Evolutionary conservation across 1,140 invertebrate species (phyloP), one percentile per base, ranked within the genome.

Genomic region (Varroa destructor): DNA sequence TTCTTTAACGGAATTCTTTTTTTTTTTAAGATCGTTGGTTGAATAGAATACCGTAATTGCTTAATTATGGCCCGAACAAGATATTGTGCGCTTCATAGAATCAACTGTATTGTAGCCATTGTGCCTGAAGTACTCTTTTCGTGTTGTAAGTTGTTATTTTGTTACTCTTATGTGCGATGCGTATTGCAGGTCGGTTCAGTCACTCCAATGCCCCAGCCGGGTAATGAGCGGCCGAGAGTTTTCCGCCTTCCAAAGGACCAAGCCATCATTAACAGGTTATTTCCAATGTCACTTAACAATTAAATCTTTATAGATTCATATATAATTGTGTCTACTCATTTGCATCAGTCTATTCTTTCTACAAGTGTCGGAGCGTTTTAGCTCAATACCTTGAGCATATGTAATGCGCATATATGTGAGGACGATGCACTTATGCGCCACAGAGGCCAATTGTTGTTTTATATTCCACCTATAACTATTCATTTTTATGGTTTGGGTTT

Each of bases 191-290:
- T 67, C 75, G 95, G 95, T 74, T 94, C 93, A 14, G 87, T 99
- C 0, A 99, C 96, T 4, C 96, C 95, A 1, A 74, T 86, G 75
- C 89, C 94, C 8, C 95, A 99, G 80, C 78, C 84, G 10, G 96
- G 96, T 3, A 98, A 99, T 81, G 84, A 86, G 10, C 90, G 88
- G 80, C 94, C 95, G 0, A 82, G 95, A 75, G 87, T 99, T 0
- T 99, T 98, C 79, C 81, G 95, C 73, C 80, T 99, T 8, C 75
- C 78, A 0, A 85, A 90, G 74, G 93, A 97, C 80, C 78, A 84
- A 75, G 96, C 91, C 56, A 86, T 99, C 5, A 96, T 99, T 42
- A 99, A 99, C 81, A 85, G 92, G 85, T 78, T 73, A 70, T 12
- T 14, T 1, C 57, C 3, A 10, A 36, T 70, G 8, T 70, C 3